Evolutionary conservation across 2,113 vertebrate genomes (phyloP).

Genomic region (human (Homo sapiens)): GRCh38 chr3:195191501-195192000

Average conservation of each 20-base stretch:
- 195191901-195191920: background rate
- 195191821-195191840: background rate
- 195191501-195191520: background rate
- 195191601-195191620: background rate
- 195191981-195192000: background rate
- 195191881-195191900: background rate
- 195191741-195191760: background rate
- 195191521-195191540: background rate
- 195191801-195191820: background rate
- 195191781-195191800: background rate
- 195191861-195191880: background rate
- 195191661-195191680: background rate
- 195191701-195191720: background rate
- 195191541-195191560: background rate
- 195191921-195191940: background rate
- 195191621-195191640: background rate
- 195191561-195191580: background rate
- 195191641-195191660: background rate
- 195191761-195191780: background rate
- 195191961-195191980: background rate
- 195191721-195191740: background rate
- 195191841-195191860: background rate
- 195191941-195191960: background rate
- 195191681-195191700: background rate
- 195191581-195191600: background rate